Evolutionary conservation across 2,797 vertebrate species (phyloP).

Genomic region (Rhinella marina): DNA sequence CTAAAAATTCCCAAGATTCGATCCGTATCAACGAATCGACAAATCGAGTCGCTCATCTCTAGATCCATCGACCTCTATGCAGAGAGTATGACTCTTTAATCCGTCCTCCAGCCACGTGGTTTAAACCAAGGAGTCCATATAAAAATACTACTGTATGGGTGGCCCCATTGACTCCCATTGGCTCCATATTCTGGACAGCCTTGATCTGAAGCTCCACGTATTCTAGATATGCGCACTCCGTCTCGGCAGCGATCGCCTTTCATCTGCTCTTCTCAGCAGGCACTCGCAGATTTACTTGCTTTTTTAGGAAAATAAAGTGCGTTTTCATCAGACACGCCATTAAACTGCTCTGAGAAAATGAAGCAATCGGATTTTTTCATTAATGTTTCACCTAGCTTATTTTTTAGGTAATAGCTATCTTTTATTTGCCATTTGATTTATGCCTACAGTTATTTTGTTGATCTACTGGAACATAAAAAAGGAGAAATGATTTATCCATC

Average conservation of each 20-base stretch:
- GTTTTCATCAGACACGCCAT: constrained; percentile 25
- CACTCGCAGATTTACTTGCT: background rate
- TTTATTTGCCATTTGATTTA: constrained; percentile 53
- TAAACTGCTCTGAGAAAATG: constrained; percentile 15
- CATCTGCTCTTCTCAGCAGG: background rate
- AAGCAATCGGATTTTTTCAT: constrained; percentile 12
- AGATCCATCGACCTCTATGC: background rate
- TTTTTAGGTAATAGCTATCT: constrained; percentile 35
- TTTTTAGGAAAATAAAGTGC: background rate
- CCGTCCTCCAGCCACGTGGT: too few species aligned
- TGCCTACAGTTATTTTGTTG: constrained; percentile 40
- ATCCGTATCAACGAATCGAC: too few species aligned
- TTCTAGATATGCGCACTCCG: background rate
- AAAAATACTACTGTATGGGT: background rate
- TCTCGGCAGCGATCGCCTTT: background rate
- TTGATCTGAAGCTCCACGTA: too few species aligned
- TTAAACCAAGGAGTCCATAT: background rate
- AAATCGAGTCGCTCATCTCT: too few species aligned
- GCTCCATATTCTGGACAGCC: background rate
- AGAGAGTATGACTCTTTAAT: background rate
- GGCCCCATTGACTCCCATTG: background rate
- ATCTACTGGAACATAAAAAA: constrained; percentile 46
- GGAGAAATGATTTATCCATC: constrained; percentile 44
- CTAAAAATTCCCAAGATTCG: too few species aligned
- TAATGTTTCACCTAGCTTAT: constrained; percentile 40